These are phyloP conservation scores for Amazona finschi DNA, from an alignment of 2,797 vertebrate species.

Conservation along the genomic window DNA sequence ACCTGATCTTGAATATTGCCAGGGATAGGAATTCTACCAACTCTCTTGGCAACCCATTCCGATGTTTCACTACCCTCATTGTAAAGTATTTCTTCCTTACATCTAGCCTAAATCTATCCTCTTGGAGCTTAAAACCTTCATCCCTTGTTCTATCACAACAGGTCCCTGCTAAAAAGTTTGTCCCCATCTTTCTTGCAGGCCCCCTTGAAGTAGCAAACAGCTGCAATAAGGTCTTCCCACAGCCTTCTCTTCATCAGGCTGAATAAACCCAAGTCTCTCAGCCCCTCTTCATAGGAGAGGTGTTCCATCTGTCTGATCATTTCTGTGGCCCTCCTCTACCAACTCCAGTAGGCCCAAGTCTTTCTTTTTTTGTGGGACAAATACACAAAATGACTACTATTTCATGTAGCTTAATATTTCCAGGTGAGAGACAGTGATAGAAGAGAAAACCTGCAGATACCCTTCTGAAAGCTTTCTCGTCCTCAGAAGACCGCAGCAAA, in stretches of 20 bases:
- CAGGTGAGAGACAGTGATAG: background rate
- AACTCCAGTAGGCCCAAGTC: background rate
- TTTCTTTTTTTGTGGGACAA: background rate
- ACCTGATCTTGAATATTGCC: background rate
- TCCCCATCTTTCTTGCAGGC: background rate
- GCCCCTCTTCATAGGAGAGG: background rate
- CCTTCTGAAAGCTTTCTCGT: background rate
- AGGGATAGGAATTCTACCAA: background rate
- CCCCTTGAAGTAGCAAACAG: background rate
- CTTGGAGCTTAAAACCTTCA: background rate
- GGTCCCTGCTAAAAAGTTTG: background rate
- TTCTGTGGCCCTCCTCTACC: background rate
- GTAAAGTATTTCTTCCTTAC: background rate
- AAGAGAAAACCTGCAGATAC: background rate
- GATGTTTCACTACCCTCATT: background rate
- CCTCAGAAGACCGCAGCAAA: background rate
- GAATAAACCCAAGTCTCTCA: background rate
- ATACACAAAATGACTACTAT: background rate
- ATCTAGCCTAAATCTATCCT: background rate
- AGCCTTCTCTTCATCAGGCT: background rate
- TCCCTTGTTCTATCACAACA: background rate
- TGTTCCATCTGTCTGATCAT: background rate
- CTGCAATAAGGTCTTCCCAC: background rate
- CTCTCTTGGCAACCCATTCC: background rate
- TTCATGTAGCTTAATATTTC: accelerated